Evolutionary conservation across 2,888 invertebrate species (phyloP).

Genomic region (Trichogramma dendrolimi): DNA sequence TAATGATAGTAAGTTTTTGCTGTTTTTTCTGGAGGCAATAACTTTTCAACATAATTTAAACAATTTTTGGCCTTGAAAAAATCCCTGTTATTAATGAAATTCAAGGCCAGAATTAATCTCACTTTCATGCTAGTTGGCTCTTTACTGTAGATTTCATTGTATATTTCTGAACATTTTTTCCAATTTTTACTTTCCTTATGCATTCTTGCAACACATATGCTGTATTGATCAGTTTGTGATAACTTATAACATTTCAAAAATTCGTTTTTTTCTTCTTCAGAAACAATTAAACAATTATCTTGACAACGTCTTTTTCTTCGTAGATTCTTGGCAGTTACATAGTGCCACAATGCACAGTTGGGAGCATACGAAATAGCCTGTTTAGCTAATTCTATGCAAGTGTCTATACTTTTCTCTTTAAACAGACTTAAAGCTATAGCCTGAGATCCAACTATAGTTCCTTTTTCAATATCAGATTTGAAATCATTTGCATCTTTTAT

Average conservation of each 20-base stretch:
- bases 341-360: slow-evolving; percentile 1
- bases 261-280: background rate
- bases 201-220: too few relatives aligned
- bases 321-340: background rate
- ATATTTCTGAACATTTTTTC: too few relatives aligned
- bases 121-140: too few relatives aligned
- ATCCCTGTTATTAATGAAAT: too few relatives aligned
- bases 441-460: background rate
- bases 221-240: too few relatives aligned
- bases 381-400: background rate
- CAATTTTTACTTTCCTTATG: too few relatives aligned
- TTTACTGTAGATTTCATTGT: too few relatives aligned
- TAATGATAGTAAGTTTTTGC: too few relatives aligned
- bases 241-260: background rate
- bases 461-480: background rate
- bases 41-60: too few relatives aligned
- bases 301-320: background rate
- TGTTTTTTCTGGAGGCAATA: too few relatives aligned
- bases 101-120: too few relatives aligned
- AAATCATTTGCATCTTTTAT: background rate
- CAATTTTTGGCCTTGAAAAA: too few relatives aligned
- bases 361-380: background rate
- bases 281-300: background rate
- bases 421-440: background rate
- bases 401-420: background rate